phyloP scores from a whole-genome alignment of 2,888 invertebrate genomes.

The Eupithecia insigniata region DNA sequence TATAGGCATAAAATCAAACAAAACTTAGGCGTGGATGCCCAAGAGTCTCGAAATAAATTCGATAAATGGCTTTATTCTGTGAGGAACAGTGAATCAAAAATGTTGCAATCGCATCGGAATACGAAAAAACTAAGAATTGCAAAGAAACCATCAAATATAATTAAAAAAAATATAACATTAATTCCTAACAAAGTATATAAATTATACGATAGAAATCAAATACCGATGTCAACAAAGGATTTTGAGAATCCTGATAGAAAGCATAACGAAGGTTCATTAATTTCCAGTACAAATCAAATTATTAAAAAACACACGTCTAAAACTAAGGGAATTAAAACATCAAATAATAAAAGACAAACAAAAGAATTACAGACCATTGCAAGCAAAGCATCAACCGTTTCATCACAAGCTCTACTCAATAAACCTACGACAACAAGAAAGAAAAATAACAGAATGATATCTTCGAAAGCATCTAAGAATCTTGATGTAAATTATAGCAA shows the following conservation, averaged over 20 bases:
- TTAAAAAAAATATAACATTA: neutral
- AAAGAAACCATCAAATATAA: neutral
- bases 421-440: neutral
- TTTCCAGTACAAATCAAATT: too few species aligned
- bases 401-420: conserved; percentile 1
- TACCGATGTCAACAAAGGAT: too few species aligned
- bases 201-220: too few species aligned
- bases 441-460: neutral
- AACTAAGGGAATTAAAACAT: too few species aligned
- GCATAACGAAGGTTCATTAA: too few species aligned
- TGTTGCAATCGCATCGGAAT: neutral
- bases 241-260: too few species aligned
- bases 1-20: neutral
- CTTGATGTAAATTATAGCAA: neutral
- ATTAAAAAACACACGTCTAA: too few species aligned
- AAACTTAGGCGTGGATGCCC: neutral
- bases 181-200: too few species aligned
- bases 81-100: neutral
- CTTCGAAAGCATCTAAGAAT: neutral
- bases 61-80: neutral
- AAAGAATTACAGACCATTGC: neutral
- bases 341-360: too few species aligned
- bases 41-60: neutral
- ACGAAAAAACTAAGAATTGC: neutral
- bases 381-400: neutral